These are phyloP conservation scores for Hylaeus volcanicus DNA, from an alignment of 1,140 invertebrate species.

Conservation along the genomic window DNA sequence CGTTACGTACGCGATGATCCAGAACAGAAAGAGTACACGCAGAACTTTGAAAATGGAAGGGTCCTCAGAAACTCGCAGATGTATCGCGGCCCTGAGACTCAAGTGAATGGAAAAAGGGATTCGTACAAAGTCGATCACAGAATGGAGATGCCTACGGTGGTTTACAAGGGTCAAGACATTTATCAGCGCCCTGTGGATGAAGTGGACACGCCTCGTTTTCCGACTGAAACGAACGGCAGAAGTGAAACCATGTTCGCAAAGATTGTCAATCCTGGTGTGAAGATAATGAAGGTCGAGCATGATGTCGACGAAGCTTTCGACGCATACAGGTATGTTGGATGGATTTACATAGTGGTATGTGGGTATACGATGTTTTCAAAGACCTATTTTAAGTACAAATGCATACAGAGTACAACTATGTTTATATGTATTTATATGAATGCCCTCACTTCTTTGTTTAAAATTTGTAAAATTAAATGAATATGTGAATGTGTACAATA, in stretches of 20 bases:
- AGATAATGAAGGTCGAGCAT: slow-evolving; percentile 77
- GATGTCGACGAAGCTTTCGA: slow-evolving; percentile 73
- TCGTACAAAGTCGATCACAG: slow-evolving; percentile 38
- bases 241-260: slow-evolving; percentile 70
- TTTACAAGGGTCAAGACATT: slow-evolving; percentile 68
- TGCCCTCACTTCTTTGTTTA: no score
- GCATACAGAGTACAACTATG: no score
- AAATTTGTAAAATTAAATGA: no score
- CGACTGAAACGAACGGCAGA: slow-evolving; percentile 56
- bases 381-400: no score
- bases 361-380: no score
- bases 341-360: no score
- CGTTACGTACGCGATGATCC: slow-evolving; percentile 59
- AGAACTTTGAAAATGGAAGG: slow-evolving; percentile 68
- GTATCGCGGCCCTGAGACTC: slow-evolving; percentile 55
- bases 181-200: slow-evolving; percentile 76
- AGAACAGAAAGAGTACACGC: slow-evolving; percentile 70
- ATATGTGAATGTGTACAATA: no score
- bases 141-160: slow-evolving; percentile 50
- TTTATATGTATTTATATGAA: no score
- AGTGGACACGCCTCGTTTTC: slow-evolving; percentile 76
- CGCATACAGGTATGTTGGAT: slow-evolving; percentile 71
- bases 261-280: slow-evolving; percentile 76
- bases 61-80: slow-evolving; percentile 55
- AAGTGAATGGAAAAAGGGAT: slow-evolving; percentile 8